Evolutionary conservation across 2,797 vertebrate genomes (phyloP), one percentile per base, ranked within the genome.

Genomic region (Champsocephalus esox): DNA sequence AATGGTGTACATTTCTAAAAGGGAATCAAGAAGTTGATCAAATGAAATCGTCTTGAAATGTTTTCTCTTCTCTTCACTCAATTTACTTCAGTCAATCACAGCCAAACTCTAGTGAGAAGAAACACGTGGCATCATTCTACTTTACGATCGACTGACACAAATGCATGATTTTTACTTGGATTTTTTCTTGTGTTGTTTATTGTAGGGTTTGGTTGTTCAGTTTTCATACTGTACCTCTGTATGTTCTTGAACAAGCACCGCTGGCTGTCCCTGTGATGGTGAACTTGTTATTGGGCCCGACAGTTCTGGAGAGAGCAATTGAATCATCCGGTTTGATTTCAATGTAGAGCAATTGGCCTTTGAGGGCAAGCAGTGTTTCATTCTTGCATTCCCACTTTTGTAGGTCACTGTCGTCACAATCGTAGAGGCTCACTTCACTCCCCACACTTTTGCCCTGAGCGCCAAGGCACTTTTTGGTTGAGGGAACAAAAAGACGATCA

Each of bases 371-470:
- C 65, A 97, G 90, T 0, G 95, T 97, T 52, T 94, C 94, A 24
- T 97, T 96, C 75, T 55, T 96, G 93, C 98, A 99, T 82, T 97
- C 96, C 98, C 98, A 99, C 84, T 95, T 96, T 83, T 99, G 98
- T 9, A 97, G 89, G 10, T 86, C 82, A 4, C 67, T 96, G 0
- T 95, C 89, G 48, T 98, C 92, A 66, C 98, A 99, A 16, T 94
- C 92, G 3, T 95, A 96, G 34, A 95, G 89, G 79, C 70, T 92
- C 65, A 99, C 48, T 2, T 93, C 86, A 62, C 95, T 96, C 84
- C 95, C 96, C 68, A 95, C 93, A 0, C 46, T 93, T 80, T 92
- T 96, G 43, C 94, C 95, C 49, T 96, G 86, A 1, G 92, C 95
- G 12, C 96, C 97, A 67, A 99, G 87, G 82, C 98, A 99, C 79